Base-by-base conservation (phyloP, 2,113 vertebrate genomes). In the Hippolais icterina region DNA sequence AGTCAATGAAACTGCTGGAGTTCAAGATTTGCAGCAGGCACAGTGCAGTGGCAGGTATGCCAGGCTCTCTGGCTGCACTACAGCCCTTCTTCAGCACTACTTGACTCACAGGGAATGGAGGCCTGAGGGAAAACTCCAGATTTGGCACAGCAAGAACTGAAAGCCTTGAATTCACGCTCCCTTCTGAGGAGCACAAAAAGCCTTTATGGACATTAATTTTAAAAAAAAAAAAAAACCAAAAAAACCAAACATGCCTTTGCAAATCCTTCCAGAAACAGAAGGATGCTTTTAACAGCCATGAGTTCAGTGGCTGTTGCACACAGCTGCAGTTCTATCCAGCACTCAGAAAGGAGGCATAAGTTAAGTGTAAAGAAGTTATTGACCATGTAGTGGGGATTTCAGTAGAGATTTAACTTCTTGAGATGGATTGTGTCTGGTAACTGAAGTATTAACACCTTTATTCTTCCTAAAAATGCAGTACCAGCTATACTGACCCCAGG, bases 391-490 rank as follows among this genome's bases (percentile, higher is more conserved):
- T 46, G 66, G 41, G 42, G 21, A 93, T 91, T 89, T 91, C 82
- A 69, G 70, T 8, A n/a, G 44, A 94, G 47, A 77, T 71, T 90
- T 85, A 91, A 85, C 54, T 57, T 52, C 59, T 90, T 87, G 87
- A 80, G 59, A 61, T 35, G 37, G 63, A 91, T 86, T 90, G 47
- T 66, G 17, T 52, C 82, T 83, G 63, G 37, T 52, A 90, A 80
- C 13, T 74, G 61, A 85, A 88, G 42, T 47, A 88, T 86, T 91
- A 96, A 90, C 85, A 93, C n/a, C n/a, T 35, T 83, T 69, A 59
- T 78, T 94, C 41, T 87, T 75, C 57, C 84, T 61, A 86, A 94
- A 94, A 72, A 52, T 80, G 46, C 37, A 72, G 35, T 54, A 80
- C 35, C 54, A 66, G 61, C 86, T 89, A 53, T 83, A 90, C 28